phyloP scores from a whole-genome alignment of 2,888 invertebrate genomes.

The Drosophila peninsularis region DNA sequence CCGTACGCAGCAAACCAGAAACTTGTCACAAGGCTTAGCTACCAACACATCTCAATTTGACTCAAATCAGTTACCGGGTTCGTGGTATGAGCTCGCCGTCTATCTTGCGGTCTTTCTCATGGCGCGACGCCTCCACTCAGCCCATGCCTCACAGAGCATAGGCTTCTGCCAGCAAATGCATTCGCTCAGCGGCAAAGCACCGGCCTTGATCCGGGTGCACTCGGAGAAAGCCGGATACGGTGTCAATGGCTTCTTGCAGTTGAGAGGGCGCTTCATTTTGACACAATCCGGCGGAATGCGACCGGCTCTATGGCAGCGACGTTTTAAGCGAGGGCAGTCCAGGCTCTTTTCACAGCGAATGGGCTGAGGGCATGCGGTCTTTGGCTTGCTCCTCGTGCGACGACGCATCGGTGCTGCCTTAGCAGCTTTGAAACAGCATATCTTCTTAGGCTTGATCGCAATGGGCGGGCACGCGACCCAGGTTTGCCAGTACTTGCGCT shows the following conservation, averaged over 20 bases:
- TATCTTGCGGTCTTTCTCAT: conserved; percentile 23
- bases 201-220: conserved; percentile 35
- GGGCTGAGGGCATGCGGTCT: conserved; percentile 49
- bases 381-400: conserved; percentile 48
- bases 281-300: conserved; percentile 54
- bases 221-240: conserved; percentile 69
- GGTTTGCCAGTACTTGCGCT: conserved; percentile 81
- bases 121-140: conserved; percentile 39
- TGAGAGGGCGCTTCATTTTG: background rate
- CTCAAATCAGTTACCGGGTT: too few relatives aligned
- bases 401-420: conserved; percentile 57
- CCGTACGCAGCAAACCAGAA: background rate
- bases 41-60: background rate
- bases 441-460: conserved; percentile 60
- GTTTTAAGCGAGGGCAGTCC: conserved; percentile 34
- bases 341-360: background rate
- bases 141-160: conserved; percentile 64
- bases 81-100: background rate
- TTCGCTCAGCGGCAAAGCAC: conserved; percentile 44
- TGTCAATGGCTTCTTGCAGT: conserved; percentile 55
- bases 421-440: conserved; percentile 61
- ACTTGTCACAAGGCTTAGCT: background rate
- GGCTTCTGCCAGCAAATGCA: conserved; percentile 57
- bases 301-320: conserved; percentile 56
- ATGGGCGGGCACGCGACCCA: conserved; percentile 80